Evolutionary conservation across 2,888 invertebrate genomes (phyloP), one percentile per base, ranked within the genome.

Genomic region (Amphipyra tragopoginis): DNA sequence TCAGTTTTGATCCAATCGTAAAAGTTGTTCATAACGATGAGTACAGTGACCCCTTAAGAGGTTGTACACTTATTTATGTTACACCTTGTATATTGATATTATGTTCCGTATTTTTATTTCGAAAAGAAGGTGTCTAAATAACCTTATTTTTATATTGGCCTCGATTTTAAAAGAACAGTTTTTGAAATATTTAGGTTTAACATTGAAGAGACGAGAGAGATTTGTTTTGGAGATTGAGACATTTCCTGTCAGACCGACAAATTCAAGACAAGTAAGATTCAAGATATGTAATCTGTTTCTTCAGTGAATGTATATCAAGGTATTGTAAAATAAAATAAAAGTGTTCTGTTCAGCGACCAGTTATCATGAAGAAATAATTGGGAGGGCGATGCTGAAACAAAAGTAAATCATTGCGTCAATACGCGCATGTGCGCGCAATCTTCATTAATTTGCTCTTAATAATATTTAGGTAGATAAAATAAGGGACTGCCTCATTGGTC

Each of bases 191-290:
- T n/a, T n/a, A n/a, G n/a, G n/a, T n/a, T n/a, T n/a, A n/a, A n/a
- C n/a, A n/a, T n/a, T n/a, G n/a, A n/a, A n/a, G n/a, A n/a, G n/a
- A n/a, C n/a, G n/a, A n/a, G n/a, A n/a, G n/a, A n/a, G n/a, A n/a
- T n/a, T n/a, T n/a, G n/a, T n/a, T n/a, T n/a, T n/a, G n/a, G n/a
- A n/a, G n/a, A n/a, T n/a, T n/a, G n/a, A n/a, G n/a, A n/a, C n/a
- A n/a, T n/a, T 50, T 65, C 72, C 72, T 64, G 64, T 7, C 50
- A 33, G 64, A 38, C 72, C 40, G 45, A 40, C 72, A 33, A 29
- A 45, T 7, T 45, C 33, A 8, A 40, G 34, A 45, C 29, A 33
- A 33, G 14, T 13, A n/a, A n/a, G n/a, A n/a, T n/a, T n/a, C n/a
- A n/a, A n/a, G n/a, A n/a, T n/a, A 13, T 68, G 36, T 62, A 64